Conservation (phyloP, 1,140 invertebrate species). For the Bombus waltoni region DNA sequence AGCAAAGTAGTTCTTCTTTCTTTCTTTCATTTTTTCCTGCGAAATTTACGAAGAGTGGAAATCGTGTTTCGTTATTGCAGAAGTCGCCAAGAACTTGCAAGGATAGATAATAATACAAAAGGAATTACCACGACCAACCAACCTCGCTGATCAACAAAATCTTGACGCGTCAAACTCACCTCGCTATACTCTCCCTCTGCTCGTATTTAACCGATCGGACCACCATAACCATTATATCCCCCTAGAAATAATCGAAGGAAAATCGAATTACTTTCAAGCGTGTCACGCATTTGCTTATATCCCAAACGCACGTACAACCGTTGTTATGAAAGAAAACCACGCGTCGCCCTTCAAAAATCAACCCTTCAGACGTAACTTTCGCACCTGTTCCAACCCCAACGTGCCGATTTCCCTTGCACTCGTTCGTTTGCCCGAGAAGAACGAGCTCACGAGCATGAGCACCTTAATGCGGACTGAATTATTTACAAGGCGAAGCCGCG, state of each 20-base stretch:
- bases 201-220: too few relatives aligned
- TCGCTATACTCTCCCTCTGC: too few relatives aligned
- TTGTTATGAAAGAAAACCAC: background rate
- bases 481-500: slow-evolving; percentile 27
- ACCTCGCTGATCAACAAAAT: too few relatives aligned
- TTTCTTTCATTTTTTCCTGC: too few relatives aligned
- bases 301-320: background rate
- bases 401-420: background rate
- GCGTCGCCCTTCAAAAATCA: background rate
- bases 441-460: background rate
- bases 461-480: slow-evolving; percentile 47
- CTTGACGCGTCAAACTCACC: too few relatives aligned
- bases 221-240: too few relatives aligned
- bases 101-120: too few relatives aligned
- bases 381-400: background rate
- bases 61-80: too few relatives aligned
- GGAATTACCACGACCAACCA: too few relatives aligned
- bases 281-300: background rate
- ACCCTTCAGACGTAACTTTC: background rate
- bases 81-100: too few relatives aligned
- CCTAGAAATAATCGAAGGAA: too few relatives aligned
- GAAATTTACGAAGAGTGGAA: background rate
- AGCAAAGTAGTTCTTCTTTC: background rate
- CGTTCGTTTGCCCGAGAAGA: background rate
- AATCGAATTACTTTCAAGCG: background rate